These are phyloP conservation scores for Hycleus phaleratus DNA, from an alignment of 1,140 invertebrate species.

Conservation along the genomic window DNA sequence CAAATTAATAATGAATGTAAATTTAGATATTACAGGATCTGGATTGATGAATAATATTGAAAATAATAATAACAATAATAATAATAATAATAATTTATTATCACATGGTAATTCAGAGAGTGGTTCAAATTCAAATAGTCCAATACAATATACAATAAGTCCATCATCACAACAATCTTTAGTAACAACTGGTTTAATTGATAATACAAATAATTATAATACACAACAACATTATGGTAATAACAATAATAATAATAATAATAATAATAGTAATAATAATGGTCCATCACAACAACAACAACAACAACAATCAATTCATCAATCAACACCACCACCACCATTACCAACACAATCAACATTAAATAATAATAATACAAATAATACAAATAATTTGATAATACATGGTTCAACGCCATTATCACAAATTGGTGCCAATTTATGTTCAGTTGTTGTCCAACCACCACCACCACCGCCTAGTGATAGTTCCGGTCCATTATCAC, in stretches of 20 bases:
- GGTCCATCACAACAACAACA: conserved; percentile 35
- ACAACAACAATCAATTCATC: conserved; percentile 34
- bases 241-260: too few relatives aligned
- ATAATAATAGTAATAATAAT: too few relatives aligned
- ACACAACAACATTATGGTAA: conserved; percentile 23
- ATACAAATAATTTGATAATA: conserved; percentile 40
- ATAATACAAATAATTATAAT: too few relatives aligned
- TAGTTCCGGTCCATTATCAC: conserved; percentile 41
- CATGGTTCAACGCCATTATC: conserved; percentile 76
- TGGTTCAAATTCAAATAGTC: conserved; percentile 40
- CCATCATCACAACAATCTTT: conserved; percentile 22
- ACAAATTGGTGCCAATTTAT: conserved; percentile 67
- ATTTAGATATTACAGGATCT: conserved; percentile 29
- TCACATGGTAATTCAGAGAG: conserved; percentile 38
- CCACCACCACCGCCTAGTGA: conserved; percentile 25
- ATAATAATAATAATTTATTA: conserved; percentile 39
- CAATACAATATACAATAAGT: conserved; percentile 40
- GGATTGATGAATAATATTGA: conserved; percentile 29
- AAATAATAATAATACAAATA: conserved; percentile 2
- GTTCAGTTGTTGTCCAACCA: conserved; percentile 12
- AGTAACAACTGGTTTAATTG: too few relatives aligned
- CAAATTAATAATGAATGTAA: not conserved
- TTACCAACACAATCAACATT: conserved; percentile 29
- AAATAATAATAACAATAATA: conserved; percentile 39
- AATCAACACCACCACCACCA: conserved; percentile 35